Base-by-base conservation (phyloP, 2,888 invertebrate species). In the Stegana nigrithorax region DNA sequence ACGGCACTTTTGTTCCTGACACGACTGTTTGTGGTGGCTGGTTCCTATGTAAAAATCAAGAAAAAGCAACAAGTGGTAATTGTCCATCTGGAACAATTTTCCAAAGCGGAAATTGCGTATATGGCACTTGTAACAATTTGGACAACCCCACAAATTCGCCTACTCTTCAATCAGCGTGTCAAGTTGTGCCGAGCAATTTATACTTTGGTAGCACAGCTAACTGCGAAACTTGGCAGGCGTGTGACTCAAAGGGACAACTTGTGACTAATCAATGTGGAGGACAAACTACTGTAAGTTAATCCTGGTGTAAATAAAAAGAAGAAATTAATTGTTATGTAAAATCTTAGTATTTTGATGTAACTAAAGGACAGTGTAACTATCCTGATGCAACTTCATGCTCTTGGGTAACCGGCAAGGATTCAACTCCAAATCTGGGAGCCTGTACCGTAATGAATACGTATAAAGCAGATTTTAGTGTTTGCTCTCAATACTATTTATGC, bases 151-250 rank as follows among this genome's bases (percentile, higher is more conserved):
- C 14, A 12, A 19, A 10, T 14, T 6, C 32, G 4, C 32, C 21
- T 5, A 32, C 10, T 1, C 17, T 29, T 5, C 19, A 4, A 1
- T 44, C 42, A 8, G 45, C 69, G 0, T 78, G 78, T n/a, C 25
- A 66, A 0, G 59, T 75, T 21, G 56, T 78, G 61, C 71, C 63
- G 25, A 59, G 21, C 19, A 57, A 58, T 17, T 2, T 47, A 19
- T 77, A 47, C 57, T 77, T 78, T 64, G 78, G 70, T 3, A 69
- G 66, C 45, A 61, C 71, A 3, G 19, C 42, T 0, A 53, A 64
- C 1, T 78, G 78, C 25, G 45, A 42, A 2, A 36, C 44, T 1
- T 78, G 70, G 70, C 68, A 73, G 17, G 47, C 47, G 4, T 45
- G 57, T 14, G 14, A 10, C 29, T 2, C 21, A 2, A 27, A 17